These are phyloP conservation scores for Centropristis striata DNA, from an alignment of 2,113 vertebrate species.

Conservation along the genomic window DNA sequence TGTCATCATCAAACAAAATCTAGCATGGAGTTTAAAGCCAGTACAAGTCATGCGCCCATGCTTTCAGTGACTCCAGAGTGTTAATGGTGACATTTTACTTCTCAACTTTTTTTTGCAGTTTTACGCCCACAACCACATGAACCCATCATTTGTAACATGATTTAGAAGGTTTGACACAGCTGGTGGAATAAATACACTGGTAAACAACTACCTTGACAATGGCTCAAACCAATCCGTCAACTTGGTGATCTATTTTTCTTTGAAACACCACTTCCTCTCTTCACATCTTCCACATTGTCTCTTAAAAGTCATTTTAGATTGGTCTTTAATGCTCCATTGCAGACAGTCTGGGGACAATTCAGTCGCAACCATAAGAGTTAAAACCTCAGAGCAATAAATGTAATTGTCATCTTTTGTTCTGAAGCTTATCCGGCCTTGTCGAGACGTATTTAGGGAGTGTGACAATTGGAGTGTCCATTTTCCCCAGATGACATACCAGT, in stretches of 20 bases:
- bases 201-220: slow-evolving; percentile 3
- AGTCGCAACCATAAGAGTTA: not conserved
- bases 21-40: no score
- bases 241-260: slow-evolving; percentile 3
- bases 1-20: no score
- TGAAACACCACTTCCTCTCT: not conserved
- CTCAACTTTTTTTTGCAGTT: not conserved
- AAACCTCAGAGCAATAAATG: slow-evolving; percentile 28
- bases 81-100: not conserved
- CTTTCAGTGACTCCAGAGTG: no score
- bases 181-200: not conserved
- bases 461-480: slow-evolving; percentile 16
- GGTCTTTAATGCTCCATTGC: not conserved
- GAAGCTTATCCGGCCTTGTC: not conserved
- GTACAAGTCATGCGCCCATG: no score
- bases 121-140: not conserved
- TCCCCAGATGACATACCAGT: slow-evolving; percentile 30
- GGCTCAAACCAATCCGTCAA: slow-evolving; percentile 8
- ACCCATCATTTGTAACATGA: not conserved
- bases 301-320: slow-evolving; percentile 13
- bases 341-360: slow-evolving; percentile 17
- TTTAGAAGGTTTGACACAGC: not conserved
- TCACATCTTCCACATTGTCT: not conserved
- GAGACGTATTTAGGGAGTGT: slow-evolving; percentile 21
- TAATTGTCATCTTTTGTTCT: slow-evolving; percentile 31